phyloP scores from a whole-genome alignment of 2,888 invertebrate genomes.

The Xestia sexstrigata region DNA sequence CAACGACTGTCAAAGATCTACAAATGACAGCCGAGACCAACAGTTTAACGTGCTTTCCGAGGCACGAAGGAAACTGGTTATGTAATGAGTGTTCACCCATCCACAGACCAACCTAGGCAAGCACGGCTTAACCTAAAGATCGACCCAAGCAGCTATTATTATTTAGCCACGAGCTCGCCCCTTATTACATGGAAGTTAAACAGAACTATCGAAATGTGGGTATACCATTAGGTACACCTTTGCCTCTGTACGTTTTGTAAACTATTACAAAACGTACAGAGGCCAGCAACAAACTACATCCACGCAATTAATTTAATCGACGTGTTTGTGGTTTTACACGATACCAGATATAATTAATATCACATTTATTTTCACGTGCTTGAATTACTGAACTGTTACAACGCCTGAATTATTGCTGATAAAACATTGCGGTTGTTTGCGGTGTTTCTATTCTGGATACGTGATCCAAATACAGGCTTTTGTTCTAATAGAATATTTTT shows the following conservation, averaged over 20 bases:
- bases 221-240: neutral
- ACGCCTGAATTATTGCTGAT: conserved; percentile 57
- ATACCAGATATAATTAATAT: conserved; percentile 59
- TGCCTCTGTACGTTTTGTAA: neutral
- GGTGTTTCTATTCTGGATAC: conserved; percentile 32
- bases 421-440: conserved; percentile 54
- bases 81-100: no score
- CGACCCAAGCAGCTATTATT: no score
- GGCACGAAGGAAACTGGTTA: no score
- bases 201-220: neutral
- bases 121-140: no score
- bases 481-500: conserved; percentile 35
- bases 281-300: conserved; percentile 16
- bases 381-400: conserved; percentile 59
- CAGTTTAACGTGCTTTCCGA: no score
- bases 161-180: neutral
- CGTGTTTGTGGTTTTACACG: conserved; percentile 58
- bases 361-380: conserved; percentile 57
- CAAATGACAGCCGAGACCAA: no score
- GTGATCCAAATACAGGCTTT: conserved; percentile 24
- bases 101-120: no score
- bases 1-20: no score
- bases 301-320: conserved; percentile 58
- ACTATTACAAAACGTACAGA: no score
- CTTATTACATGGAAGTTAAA: neutral